Base-by-base conservation (phyloP, 53 echinoderm and acorn worm genomes). In the Patiria pectinifera region DNA sequence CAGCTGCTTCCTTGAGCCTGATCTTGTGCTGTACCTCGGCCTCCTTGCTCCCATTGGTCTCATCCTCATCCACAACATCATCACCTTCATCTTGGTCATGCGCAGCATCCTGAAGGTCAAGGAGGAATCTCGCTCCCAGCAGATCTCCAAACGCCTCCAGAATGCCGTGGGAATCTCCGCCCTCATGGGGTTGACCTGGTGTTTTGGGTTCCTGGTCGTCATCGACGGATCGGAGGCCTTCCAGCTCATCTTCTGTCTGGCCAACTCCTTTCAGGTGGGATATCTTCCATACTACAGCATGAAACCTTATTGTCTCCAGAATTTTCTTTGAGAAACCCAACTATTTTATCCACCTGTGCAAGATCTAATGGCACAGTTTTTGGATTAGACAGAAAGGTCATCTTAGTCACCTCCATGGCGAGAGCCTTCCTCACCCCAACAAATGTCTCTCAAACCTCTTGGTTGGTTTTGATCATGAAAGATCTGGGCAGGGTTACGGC, bases 111-210 rank as follows among this genome's bases (percentile, higher is more conserved):
- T 86, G 44, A 86, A 86, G 92, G 93, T 86, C 62, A 66, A 74
- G 22, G 86, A 86, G 82, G 78, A 19, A 3, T 91, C 95, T 61
- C 93, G 93, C 79, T 93, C 93, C 45, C 91, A 83, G 61, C 95
- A 95, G 85, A 93, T 95, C 72, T 76, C 91, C 71, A 88, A 82
- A 61, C 82, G 94, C 45, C 69, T 96, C 46, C 95, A 91, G 49
- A 95, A 95, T 82, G 93, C 95, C 5, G 82, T 95, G 85, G 87
- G 92, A 11, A 95, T 95, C 71, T 94, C 93, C 2, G 89, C 89
- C 43, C 92, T 95, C 14, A 83, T 95, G 66, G 95, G 95, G 11
- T 80, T 95, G 62, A 95, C 95, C 47, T 95, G 95, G 95, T 62
- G 76, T 6, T 95, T 95, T 59, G 95, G 93, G 4, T 95, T 95